These are phyloP conservation scores for Drosophila melanosoma DNA, from an alignment of 2,888 invertebrate species.

Conservation along the genomic window DNA sequence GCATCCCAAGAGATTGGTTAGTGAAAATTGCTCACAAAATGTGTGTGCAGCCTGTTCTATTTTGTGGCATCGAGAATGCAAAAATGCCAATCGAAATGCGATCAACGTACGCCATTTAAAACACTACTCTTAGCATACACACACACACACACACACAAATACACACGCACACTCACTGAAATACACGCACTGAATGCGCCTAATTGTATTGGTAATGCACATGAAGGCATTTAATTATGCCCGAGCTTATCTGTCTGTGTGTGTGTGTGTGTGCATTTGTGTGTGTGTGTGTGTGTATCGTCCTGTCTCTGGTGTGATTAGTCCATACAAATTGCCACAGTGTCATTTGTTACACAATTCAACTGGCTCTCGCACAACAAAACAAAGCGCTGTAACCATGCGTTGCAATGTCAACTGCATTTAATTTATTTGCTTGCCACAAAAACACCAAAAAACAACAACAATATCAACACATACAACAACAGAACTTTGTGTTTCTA, in stretches of 20 bases:
- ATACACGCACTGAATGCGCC: constrained; percentile 44
- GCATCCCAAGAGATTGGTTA: constrained; percentile 68
- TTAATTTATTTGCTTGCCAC: constrained; percentile 69
- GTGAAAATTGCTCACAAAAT: constrained; percentile 52
- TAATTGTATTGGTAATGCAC: constrained; percentile 73
- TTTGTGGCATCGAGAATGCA: constrained; percentile 64
- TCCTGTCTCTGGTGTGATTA: constrained; percentile 65
- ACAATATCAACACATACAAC: constrained; percentile 1
- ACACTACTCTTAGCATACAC: constrained; percentile 24
- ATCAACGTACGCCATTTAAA: constrained; percentile 57
- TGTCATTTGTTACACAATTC: constrained; percentile 62
- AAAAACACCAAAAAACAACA: constrained; percentile 25
- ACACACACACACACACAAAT: constrained; percentile 2
- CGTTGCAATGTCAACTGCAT: constrained; percentile 46
- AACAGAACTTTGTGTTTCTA: constrained; percentile 20
- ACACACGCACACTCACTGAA: constrained; percentile 14
- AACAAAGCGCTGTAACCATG: constrained; percentile 27
- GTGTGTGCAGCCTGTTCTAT: constrained; percentile 27
- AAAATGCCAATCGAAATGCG: constrained; percentile 57
- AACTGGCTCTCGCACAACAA: constrained; percentile 19
- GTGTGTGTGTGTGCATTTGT: constrained; percentile 2
- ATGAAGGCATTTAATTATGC: constrained; percentile 67
- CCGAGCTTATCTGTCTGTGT: constrained; percentile 11
- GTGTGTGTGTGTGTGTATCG: constrained; percentile 8
- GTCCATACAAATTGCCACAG: constrained; percentile 68